A percentile compares a stretch with the other conserved stretches of the same genome.
phyloP scores from a whole-genome alignment of 2,888 invertebrate genomes.

The Drepanosiphum platanoidis region DNA sequence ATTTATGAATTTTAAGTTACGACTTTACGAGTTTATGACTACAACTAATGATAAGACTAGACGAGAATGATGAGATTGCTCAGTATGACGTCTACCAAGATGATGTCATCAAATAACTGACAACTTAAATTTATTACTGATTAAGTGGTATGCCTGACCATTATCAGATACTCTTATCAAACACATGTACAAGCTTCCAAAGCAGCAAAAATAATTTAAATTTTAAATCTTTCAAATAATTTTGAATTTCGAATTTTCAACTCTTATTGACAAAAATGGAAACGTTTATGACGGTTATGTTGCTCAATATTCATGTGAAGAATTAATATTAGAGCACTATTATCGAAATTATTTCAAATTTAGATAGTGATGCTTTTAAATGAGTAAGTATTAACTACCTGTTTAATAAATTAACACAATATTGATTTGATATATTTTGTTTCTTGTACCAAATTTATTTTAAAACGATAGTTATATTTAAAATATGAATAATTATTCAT shows the following conservation, averaged over 20 bases:
- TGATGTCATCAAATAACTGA: conserved; percentile 23
- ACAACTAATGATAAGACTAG: conserved; percentile 34
- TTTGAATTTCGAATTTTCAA: neutral
- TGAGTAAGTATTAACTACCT: neutral
- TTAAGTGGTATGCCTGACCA: conserved; percentile 9
- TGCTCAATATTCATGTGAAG: too few species aligned
- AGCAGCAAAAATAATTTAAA: neutral
- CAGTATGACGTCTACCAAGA: conserved; percentile 40
- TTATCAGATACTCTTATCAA: conserved; percentile 36
- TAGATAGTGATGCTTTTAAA: neutral
- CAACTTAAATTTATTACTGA: neutral
- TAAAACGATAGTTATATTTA: neutral
- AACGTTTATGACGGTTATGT: too few species aligned
- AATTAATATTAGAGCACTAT: too few species aligned
- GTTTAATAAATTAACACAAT: neutral
- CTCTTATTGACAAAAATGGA: neutral
- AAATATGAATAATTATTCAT: too few species aligned
- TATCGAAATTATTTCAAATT: too few species aligned
- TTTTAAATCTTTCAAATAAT: neutral
- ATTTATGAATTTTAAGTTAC: neutral
- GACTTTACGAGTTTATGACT: neutral
- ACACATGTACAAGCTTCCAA: neutral
- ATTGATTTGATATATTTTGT: neutral
- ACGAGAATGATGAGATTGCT: neutral
- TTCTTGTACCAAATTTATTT: too few species aligned